phyloP scores from a whole-genome alignment of 2,888 invertebrate genomes.

The Dascillus cervinus region DNA sequence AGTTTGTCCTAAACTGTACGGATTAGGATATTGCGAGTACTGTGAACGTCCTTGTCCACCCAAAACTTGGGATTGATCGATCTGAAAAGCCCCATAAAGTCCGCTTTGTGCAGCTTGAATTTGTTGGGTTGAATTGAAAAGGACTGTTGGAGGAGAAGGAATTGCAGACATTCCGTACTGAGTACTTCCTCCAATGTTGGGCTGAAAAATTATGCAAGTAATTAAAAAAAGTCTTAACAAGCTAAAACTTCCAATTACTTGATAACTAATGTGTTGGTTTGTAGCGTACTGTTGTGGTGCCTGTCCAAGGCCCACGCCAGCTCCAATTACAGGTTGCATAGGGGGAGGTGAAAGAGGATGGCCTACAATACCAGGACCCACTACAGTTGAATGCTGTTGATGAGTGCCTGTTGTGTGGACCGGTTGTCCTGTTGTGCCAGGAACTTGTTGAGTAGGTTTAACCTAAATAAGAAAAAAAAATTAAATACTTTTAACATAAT shows the following conservation, averaged over 20 bases:
- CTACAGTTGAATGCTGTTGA: slow-evolving; percentile 40
- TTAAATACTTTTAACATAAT: background rate
- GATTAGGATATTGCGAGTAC: slow-evolving; percentile 65
- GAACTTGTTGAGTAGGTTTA: slow-evolving; percentile 76
- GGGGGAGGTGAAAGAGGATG: slow-evolving; percentile 53
- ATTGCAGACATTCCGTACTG: slow-evolving; percentile 79
- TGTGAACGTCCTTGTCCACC: slow-evolving; percentile 68
- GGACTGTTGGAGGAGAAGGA: slow-evolving; percentile 76
- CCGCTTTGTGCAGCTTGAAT: slow-evolving; percentile 48
- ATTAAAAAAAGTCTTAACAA: slow-evolving; percentile 6
- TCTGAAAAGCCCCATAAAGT: slow-evolving; percentile 75
- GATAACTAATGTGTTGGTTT: slow-evolving; percentile 64
- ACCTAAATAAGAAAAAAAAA: slow-evolving; percentile 44
- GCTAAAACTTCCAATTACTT: slow-evolving; percentile 41
- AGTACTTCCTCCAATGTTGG: slow-evolving; percentile 39
- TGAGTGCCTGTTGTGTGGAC: slow-evolving; percentile 29
- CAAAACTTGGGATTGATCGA: slow-evolving; percentile 47
- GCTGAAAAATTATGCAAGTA: slow-evolving; percentile 28
- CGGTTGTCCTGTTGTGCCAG: slow-evolving; percentile 42
- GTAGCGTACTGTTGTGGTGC: slow-evolving; percentile 49
- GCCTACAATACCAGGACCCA: slow-evolving; percentile 38
- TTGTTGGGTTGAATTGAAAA: slow-evolving; percentile 70
- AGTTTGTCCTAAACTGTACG: slow-evolving; percentile 50
- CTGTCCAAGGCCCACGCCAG: slow-evolving; percentile 42
- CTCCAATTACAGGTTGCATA: slow-evolving; percentile 47